Evolutionary conservation across 35 echinoderm and acorn worm genomes (phyloP).

Genomic region (Acanthaster planci): DNA sequence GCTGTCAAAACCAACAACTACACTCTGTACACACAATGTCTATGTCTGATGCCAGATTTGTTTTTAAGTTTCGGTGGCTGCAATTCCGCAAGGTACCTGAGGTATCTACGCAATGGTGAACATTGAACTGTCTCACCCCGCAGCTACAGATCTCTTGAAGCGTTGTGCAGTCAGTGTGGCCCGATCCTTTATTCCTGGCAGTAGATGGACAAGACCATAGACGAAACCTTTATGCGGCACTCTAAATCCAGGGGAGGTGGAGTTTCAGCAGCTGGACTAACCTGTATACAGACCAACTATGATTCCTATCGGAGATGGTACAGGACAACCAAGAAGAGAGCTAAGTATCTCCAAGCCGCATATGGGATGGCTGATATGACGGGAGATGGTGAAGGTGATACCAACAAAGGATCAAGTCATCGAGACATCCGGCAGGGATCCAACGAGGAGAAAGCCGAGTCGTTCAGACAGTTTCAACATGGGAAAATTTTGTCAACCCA

Average conservation of each 20-base stretch:
- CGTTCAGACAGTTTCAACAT: slow-evolving; percentile 10
- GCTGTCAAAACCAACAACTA: slow-evolving; percentile 69
- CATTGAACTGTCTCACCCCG: slow-evolving; percentile 53
- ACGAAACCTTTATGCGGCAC: slow-evolving; percentile 82
- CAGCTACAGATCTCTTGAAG: slow-evolving; percentile 41
- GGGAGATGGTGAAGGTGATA: not conserved
- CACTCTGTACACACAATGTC: slow-evolving; percentile 6
- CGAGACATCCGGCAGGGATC: too few species aligned
- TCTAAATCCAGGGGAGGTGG: slow-evolving; percentile 62
- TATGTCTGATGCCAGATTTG: slow-evolving; percentile 47
- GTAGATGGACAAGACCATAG: slow-evolving; percentile 82
- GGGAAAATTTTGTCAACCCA: slow-evolving; percentile 48
- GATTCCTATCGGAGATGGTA: slow-evolving; percentile 62
- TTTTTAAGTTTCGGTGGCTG: slow-evolving; percentile 59
- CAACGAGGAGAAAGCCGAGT: too few species aligned
- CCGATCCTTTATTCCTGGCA: slow-evolving; percentile 62
- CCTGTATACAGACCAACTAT: slow-evolving; percentile 55
- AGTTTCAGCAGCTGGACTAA: too few species aligned
- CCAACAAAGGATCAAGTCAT: too few species aligned
- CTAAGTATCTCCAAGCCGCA: slow-evolving; percentile 38
- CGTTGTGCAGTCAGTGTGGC: slow-evolving; percentile 55
- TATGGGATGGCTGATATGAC: slow-evolving; percentile 50
- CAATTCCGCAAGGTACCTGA: slow-evolving; percentile 62
- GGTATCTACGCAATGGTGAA: slow-evolving; percentile 32
- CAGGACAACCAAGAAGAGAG: slow-evolving; percentile 41